Base-by-base conservation (phyloP, 2,113 vertebrate species). In the Scomber colias region DNA sequence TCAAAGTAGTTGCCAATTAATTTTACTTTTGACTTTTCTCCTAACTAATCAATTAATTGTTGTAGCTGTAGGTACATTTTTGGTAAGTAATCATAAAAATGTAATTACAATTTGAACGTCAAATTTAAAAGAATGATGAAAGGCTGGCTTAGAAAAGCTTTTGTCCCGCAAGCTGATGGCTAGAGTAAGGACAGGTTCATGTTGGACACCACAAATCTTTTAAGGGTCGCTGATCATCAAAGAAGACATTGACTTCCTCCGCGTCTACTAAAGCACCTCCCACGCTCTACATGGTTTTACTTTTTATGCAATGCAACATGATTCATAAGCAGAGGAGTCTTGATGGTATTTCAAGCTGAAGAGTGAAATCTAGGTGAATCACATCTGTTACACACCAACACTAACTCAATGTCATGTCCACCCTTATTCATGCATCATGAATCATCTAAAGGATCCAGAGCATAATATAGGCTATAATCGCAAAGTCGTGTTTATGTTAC, bases 281-380 rank as follows among this genome's bases (percentile, higher is more conserved):
- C 57, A 12, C 19, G 9, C 51, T 55, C 9, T 3, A 48, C 61
- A 10, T 24, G 11, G 3, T 73, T 49, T 59, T 16, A 69, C 71
- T 67, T 71, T 82, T 67, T 35, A 62, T 66, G 70, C 27, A 66
- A 59, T 14, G 19, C n/a, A 5, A 69, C 10, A 46, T 78, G 62
- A 85, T 67, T 87, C 55, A 72, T 55, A 78, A 85, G 55, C 21
- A 44, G 30, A 51, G 45, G 54, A 50, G 65, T 24, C 53, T 16
- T 63, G 16, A 21, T 57, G 51, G 51, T 62, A 69, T 84, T 74
- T 72, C 49, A 64, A 77, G 48, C 31, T 49, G 53, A 54, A 46
- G 31, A 79, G 45, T 79, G 87, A 85, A 46, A 10, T 79, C 60
- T 50, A 60, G 19, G 19, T 87, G 79, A 89, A 84, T 84, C 82